These are phyloP conservation scores for Dasyornis broadbenti DNA, from an alignment of 2,113 vertebrate genomes.

Conservation along the genomic window DNA sequence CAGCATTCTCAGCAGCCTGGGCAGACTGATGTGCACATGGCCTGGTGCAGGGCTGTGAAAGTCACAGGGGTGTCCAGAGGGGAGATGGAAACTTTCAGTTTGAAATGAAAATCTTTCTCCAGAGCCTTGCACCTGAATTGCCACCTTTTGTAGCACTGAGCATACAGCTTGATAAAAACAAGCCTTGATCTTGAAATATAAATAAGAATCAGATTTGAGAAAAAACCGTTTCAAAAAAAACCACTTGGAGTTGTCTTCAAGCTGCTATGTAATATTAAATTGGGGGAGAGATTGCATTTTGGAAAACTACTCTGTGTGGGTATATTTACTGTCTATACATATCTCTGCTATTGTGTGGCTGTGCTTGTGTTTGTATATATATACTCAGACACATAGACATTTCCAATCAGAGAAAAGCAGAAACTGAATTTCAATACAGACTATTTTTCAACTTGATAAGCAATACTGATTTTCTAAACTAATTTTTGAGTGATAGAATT, in stretches of 20 bases:
- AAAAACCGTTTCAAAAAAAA: background rate
- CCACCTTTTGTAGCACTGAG: background rate
- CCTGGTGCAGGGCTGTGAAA: background rate
- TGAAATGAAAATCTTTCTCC: background rate
- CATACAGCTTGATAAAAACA: background rate
- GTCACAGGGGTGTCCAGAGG: background rate
- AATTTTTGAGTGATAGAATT: slow-evolving; percentile 17
- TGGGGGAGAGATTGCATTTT: background rate
- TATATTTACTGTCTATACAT: background rate
- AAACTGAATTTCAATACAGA: background rate
- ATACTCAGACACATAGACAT: background rate
- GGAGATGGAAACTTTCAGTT: background rate
- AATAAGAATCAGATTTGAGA: background rate
- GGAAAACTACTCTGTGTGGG: background rate
- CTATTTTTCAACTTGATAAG: background rate
- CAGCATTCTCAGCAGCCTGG: background rate
- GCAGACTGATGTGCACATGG: rapidly evolving
- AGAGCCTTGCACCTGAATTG: background rate
- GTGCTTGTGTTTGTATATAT: background rate
- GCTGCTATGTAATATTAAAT: background rate
- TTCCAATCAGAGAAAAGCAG: background rate
- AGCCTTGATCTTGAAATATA: background rate
- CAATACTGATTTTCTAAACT: background rate
- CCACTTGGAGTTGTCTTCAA: background rate
- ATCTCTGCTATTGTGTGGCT: background rate